These are phyloP conservation scores for Carassius auratus DNA, from an alignment of 2,113 vertebrate genomes.

Conservation along the genomic window DNA sequence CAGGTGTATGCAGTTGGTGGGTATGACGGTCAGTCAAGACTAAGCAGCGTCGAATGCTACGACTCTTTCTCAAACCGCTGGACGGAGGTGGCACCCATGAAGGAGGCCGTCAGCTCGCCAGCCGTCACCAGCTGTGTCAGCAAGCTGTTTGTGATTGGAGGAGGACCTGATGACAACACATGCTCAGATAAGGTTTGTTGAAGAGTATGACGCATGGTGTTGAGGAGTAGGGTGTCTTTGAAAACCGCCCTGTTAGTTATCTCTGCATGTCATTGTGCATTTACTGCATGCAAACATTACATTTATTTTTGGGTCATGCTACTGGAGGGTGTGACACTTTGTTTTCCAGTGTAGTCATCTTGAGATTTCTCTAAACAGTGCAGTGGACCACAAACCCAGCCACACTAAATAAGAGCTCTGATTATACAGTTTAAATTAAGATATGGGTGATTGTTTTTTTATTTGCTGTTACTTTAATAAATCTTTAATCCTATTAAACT, in stretches of 20 bases:
- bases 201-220: neutral
- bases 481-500: neutral
- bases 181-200: conserved; percentile 91
- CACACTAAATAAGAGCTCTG: neutral
- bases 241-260: neutral
- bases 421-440: neutral
- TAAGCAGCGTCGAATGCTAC: conserved; percentile 95
- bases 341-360: neutral
- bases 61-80: conserved; percentile 98
- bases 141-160: conserved; percentile 95
- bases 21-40: conserved; percentile 92
- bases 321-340: neutral
- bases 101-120: conserved; percentile 96
- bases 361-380: neutral
- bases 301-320: conserved; percentile 7
- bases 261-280: neutral
- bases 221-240: conserved; percentile 8
- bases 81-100: conserved; percentile 95
- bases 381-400: neutral
- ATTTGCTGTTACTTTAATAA: neutral
- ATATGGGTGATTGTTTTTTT: neutral
- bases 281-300: conserved; percentile 19
- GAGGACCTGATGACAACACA: conserved; percentile 95
- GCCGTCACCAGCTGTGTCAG: conserved; percentile 91
- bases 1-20: conserved; percentile 97